phyloP scores from a whole-genome alignment of 2,888 invertebrate species.

The Gymnoscelis rufifasciata region DNA sequence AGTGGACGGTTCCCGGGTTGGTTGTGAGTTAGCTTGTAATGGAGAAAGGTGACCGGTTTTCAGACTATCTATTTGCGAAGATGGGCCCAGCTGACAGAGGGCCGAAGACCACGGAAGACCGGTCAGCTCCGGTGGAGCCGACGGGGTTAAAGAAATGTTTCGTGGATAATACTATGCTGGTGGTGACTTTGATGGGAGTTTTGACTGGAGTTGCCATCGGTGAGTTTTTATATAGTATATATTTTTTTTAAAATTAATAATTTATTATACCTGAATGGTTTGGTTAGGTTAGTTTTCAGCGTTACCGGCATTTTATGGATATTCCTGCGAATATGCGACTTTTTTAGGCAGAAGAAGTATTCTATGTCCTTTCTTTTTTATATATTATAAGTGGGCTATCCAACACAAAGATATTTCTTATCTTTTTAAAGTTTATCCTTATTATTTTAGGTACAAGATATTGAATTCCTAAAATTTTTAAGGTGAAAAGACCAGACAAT shows the following conservation, averaged over 20 bases:
- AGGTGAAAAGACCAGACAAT: too few relatives aligned
- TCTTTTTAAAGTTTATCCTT: too few relatives aligned
- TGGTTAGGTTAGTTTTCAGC: too few relatives aligned
- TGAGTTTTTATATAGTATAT: slow-evolving; percentile 46
- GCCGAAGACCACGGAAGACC: slow-evolving; percentile 80
- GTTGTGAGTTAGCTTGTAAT: slow-evolving; percentile 63
- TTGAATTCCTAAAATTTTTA: too few relatives aligned
- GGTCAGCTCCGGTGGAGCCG: slow-evolving; percentile 82
- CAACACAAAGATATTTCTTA: too few relatives aligned
- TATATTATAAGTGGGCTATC: too few relatives aligned
- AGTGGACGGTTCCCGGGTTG: slow-evolving; percentile 13
- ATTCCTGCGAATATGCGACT: too few relatives aligned
- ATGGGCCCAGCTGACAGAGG: slow-evolving; percentile 84
- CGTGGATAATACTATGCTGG: slow-evolving; percentile 86
- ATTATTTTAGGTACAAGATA: too few relatives aligned
- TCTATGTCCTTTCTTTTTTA: too few relatives aligned
- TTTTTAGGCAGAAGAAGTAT: too few relatives aligned
- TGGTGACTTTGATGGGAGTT: slow-evolving; percentile 89
- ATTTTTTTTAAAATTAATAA: background rate
- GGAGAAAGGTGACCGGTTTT: slow-evolving; percentile 84
- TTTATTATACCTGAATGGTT: too few relatives aligned
- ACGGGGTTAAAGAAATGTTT: slow-evolving; percentile 84
- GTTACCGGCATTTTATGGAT: too few relatives aligned
- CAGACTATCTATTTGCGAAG: slow-evolving; percentile 89
- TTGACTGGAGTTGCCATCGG: slow-evolving; percentile 85